Evolutionary conservation across 2,113 vertebrate genomes (phyloP).

Genomic region (Hucho hucho): DNA sequence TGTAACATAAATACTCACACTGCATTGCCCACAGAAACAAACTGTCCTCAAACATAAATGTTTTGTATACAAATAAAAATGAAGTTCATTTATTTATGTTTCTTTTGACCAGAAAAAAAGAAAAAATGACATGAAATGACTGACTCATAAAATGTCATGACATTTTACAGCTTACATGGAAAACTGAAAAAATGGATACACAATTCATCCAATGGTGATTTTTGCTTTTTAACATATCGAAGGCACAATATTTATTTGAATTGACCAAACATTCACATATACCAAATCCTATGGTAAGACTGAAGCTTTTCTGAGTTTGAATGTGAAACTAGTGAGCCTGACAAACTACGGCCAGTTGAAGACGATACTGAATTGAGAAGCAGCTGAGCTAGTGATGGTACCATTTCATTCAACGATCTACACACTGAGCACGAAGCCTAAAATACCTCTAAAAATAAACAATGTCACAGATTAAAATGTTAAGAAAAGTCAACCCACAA

Average conservation of each 20-base stretch:
- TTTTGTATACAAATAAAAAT: too few relatives aligned
- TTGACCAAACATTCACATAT: neutral
- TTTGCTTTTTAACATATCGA: neutral
- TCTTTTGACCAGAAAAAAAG: too few relatives aligned
- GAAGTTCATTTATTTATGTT: too few relatives aligned
- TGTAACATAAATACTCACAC: too few relatives aligned
- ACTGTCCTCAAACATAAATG: too few relatives aligned
- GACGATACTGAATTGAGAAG: constrained; percentile 25
- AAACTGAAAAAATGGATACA: too few relatives aligned
- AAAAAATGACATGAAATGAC: too few relatives aligned
- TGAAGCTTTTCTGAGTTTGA: neutral
- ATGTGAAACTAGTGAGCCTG: neutral
- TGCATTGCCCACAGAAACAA: too few relatives aligned
- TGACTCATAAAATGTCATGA: too few relatives aligned
- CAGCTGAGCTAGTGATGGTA: constrained; percentile 52
- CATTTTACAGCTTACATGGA: too few relatives aligned
- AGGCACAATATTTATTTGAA: neutral
- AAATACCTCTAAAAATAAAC: constrained; percentile 34
- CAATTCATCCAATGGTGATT: too few relatives aligned
- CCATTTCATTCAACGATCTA: constrained; percentile 49
- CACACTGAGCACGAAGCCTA: neutral
- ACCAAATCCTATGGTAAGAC: neutral
- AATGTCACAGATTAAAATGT: constrained; percentile 21
- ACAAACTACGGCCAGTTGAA: neutral
- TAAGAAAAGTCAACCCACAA: constrained; percentile 5